These are phyloP conservation scores for Chrysomela aeneicollis DNA, from an alignment of 2,888 invertebrate genomes.

Conservation along the genomic window DNA sequence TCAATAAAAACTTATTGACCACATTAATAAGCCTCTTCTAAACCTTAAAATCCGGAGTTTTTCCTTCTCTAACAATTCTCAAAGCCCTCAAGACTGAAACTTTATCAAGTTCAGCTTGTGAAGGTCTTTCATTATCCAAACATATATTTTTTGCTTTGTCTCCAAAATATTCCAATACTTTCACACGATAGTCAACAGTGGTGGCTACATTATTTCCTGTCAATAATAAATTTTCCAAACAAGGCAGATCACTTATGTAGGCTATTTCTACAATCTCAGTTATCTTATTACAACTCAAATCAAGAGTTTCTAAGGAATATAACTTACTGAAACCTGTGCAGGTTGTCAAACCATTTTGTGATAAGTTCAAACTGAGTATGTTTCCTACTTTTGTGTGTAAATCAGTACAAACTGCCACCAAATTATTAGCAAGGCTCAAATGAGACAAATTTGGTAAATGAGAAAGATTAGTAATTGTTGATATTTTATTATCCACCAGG, in stretches of 20 bases:
- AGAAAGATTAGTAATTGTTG: slow-evolving; percentile 78
- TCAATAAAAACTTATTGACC: too few species aligned
- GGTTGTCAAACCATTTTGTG: slow-evolving; percentile 81
- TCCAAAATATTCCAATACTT: slow-evolving; percentile 88
- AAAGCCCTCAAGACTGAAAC: slow-evolving; percentile 90
- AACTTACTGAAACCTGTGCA: slow-evolving; percentile 80
- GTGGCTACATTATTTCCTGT: slow-evolving; percentile 91
- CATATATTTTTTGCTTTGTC: slow-evolving; percentile 83
- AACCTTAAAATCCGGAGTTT: slow-evolving; percentile 42
- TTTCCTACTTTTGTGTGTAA: slow-evolving; percentile 90
- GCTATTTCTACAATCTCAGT: slow-evolving; percentile 82
- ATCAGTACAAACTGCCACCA: slow-evolving; percentile 74
- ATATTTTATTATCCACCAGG: slow-evolving; percentile 81
- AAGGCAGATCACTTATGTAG: slow-evolving; percentile 81
- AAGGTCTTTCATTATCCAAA: slow-evolving; percentile 87
- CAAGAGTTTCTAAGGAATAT: slow-evolving; percentile 85
- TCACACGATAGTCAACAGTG: slow-evolving; percentile 87
- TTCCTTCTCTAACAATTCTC: slow-evolving; percentile 70
- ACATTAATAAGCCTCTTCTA: too few species aligned
- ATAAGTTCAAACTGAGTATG: slow-evolving; percentile 82
- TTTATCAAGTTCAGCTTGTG: slow-evolving; percentile 89
- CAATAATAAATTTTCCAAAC: slow-evolving; percentile 85
- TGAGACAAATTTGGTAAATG: slow-evolving; percentile 78
- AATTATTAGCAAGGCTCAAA: slow-evolving; percentile 83
- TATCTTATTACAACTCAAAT: slow-evolving; percentile 87